Conservation (phyloP, 2,797 vertebrate species). For the Sebastes oblongus region DNA sequence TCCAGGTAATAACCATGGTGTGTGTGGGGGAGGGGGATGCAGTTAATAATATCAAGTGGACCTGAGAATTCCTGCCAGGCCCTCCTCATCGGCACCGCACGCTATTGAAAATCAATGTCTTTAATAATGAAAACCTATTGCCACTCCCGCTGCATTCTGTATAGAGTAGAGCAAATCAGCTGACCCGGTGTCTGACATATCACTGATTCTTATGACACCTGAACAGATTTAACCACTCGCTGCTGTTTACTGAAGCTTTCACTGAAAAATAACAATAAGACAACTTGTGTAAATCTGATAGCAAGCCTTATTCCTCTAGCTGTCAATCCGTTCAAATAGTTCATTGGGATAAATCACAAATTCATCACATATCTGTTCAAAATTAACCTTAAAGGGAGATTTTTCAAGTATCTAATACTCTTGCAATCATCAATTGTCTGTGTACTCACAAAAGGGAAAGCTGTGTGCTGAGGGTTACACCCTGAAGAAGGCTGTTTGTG, state of each 20-base stretch:
- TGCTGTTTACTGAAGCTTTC: conserved; percentile 4
- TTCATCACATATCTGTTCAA: too few species aligned
- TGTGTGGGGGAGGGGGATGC: conserved; percentile 2
- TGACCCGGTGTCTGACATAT: conserved; percentile 36
- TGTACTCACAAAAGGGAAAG: too few species aligned
- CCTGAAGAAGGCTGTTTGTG: too few species aligned
- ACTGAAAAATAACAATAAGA: not conserved
- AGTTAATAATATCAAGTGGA: conserved; percentile 70
- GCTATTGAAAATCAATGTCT: conserved; percentile 70
- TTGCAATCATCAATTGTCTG: too few species aligned
- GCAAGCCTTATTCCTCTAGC: not conserved
- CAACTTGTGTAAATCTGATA: not conserved
- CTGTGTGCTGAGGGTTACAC: too few species aligned
- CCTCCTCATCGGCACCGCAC: conserved; percentile 9
- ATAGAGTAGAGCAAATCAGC: conserved; percentile 25
- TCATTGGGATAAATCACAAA: too few species aligned
- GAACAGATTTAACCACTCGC: conserved; percentile 14
- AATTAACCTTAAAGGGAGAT: too few species aligned
- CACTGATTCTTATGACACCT: conserved; percentile 28
- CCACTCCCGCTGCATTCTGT: conserved; percentile 23
- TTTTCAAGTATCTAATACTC: too few species aligned
- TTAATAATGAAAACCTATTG: conserved; percentile 63
- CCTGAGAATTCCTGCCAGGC: conserved; percentile 43
- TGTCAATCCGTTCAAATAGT: too few species aligned
- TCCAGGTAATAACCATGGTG: conserved; percentile 55